A percentile compares a stretch with the other conserved stretches of the same genome.
Conservation (phyloP, 2,797 vertebrate species). For the Coregonus suidteri region DNA sequence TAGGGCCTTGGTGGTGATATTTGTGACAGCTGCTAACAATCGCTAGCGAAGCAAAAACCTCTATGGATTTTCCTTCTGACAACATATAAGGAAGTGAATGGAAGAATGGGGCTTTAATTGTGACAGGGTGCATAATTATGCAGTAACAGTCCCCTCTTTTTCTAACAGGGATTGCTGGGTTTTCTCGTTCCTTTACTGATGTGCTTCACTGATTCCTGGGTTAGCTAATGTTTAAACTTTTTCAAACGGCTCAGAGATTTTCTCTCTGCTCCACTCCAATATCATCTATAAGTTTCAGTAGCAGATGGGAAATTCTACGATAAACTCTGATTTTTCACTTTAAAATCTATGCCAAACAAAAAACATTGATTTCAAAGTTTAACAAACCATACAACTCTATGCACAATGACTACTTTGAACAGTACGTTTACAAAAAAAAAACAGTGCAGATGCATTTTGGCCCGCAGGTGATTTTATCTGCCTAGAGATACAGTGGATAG, state of each 20-base stretch:
- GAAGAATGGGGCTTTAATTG: constrained; percentile 59
- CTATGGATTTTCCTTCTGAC: constrained; percentile 28
- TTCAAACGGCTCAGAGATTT: too few relatives aligned
- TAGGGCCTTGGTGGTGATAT: constrained; percentile 11
- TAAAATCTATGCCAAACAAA: too few relatives aligned
- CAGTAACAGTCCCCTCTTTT: constrained; percentile 8
- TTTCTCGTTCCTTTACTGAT: constrained; percentile 14
- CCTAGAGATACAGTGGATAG: too few relatives aligned
- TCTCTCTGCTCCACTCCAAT: too few relatives aligned
- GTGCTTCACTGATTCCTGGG: constrained; percentile 22
- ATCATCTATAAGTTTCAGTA: neutral
- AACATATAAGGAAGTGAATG: constrained; percentile 33
- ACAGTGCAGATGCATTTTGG: too few relatives aligned
- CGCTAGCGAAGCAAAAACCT: constrained; percentile 29
- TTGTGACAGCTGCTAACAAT: constrained; percentile 50
- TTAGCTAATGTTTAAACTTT: neutral
- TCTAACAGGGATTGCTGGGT: neutral
- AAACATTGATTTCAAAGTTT: neutral
- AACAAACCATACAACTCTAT: neutral
- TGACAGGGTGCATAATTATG: constrained; percentile 42
- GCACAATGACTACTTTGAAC: neutral
- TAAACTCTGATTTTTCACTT: too few relatives aligned
- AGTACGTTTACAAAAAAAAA: neutral
- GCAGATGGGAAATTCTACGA: too few relatives aligned
- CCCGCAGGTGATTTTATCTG: too few relatives aligned